Conservation (phyloP, 2,888 invertebrate species). For the Tetranychus truncatus region DNA sequence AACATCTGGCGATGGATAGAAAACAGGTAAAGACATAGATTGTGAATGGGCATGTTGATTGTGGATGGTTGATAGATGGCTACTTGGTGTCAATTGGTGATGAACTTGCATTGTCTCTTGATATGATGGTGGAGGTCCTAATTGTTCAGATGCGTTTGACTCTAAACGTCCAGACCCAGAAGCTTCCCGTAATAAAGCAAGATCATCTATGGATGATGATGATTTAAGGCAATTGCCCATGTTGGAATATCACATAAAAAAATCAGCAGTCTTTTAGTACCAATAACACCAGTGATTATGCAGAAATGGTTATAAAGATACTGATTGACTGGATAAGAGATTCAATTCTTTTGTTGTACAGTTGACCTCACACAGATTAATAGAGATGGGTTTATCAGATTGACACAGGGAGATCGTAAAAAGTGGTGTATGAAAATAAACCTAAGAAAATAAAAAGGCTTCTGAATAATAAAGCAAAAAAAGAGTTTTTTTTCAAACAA, state of each 20-base stretch:
- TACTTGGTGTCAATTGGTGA: background rate
- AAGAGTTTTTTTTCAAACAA: background rate
- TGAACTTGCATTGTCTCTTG: constrained; percentile 28
- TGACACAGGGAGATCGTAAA: background rate
- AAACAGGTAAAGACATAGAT: constrained; percentile 36
- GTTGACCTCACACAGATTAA: background rate
- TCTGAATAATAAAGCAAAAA: background rate
- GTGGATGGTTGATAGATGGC: background rate
- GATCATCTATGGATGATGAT: constrained; percentile 32
- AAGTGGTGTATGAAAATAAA: background rate
- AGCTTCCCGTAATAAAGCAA: constrained; percentile 34
- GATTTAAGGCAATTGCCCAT: constrained; percentile 38
- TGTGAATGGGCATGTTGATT: background rate
- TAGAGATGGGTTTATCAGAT: background rate
- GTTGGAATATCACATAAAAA: background rate
- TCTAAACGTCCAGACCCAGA: constrained; percentile 28
- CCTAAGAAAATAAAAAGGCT: background rate
- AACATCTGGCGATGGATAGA: constrained; percentile 48
- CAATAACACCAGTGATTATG: background rate
- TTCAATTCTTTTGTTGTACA: background rate
- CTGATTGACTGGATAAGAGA: background rate
- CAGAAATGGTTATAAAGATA: background rate
- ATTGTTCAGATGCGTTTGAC: constrained; percentile 27
- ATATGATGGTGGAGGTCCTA: constrained; percentile 35
- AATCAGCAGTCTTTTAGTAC: background rate